phyloP scores from a whole-genome alignment of 2,113 vertebrate genomes.

The Myanophis thanlyinensis region DNA sequence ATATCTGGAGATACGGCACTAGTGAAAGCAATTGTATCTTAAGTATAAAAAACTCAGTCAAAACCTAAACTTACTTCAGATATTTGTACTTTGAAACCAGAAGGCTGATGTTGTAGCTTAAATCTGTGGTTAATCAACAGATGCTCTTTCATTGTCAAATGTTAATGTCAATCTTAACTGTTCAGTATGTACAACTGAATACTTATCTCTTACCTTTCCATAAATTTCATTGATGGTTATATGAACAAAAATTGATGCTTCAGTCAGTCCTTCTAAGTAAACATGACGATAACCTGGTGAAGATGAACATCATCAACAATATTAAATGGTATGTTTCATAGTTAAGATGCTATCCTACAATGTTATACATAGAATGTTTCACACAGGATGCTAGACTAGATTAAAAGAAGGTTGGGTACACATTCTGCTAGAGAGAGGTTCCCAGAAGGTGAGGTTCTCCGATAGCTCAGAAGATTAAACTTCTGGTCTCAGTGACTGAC shows the following conservation, averaged over 20 bases:
- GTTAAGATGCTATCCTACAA: background rate
- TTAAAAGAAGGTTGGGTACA: background rate
- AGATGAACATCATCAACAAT: constrained; percentile 3
- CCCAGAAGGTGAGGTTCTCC: background rate
- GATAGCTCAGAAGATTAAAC: background rate
- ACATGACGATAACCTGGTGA: constrained; percentile 92
- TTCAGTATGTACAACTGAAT: background rate
- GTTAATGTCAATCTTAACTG: background rate
- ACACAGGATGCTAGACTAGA: background rate
- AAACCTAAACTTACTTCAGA: background rate
- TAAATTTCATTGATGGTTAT: constrained; percentile 95
- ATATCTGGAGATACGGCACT: background rate
- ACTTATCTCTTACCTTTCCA: constrained; percentile 83
- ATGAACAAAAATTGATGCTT: constrained; percentile 97
- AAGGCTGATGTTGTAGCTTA: background rate
- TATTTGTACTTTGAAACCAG: background rate
- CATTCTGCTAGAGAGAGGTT: background rate
- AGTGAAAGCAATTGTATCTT: background rate
- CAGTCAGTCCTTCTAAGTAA: constrained; percentile 93
- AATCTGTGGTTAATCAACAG: background rate
- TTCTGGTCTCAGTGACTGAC: no score
- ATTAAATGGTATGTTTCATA: background rate
- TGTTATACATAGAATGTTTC: background rate
- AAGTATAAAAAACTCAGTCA: no score
- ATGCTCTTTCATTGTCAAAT: background rate